A percentile compares a stretch with the other conserved stretches of the same genome.
These are phyloP conservation scores for Mormoops blainvillei DNA, from an alignment of 2,113 vertebrate genomes.

Conservation along the genomic window DNA sequence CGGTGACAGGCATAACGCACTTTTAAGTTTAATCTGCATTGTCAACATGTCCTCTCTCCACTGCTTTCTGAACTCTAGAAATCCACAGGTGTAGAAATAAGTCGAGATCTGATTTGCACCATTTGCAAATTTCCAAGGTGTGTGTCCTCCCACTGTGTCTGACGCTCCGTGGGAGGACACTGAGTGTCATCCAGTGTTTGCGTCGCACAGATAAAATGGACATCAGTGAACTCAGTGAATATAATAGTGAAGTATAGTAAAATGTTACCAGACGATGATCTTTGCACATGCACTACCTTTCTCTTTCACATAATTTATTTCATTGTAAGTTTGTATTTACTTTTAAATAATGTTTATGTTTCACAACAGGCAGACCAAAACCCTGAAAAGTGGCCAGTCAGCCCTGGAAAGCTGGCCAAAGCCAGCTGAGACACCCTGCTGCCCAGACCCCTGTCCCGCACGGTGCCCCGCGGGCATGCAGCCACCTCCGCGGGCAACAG, in stretches of 20 bases:
- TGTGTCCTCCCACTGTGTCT: not conserved
- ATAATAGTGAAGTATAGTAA: not conserved
- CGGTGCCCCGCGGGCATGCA: too few relatives aligned
- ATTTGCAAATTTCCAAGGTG: not conserved
- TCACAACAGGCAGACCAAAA: not conserved
- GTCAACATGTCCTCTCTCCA: not conserved
- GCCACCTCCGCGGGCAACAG: fast-evolving
- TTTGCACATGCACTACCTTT: not conserved
- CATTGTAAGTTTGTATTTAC: not conserved
- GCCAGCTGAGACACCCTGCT: not conserved
- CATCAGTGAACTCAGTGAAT: not conserved
- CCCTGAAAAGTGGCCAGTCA: not conserved
- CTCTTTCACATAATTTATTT: not conserved
- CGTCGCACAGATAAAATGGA: not conserved
- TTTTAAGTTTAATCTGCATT: not conserved
- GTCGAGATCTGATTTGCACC: not conserved
- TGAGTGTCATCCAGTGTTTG: not conserved
- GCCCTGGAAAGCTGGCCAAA: not conserved
- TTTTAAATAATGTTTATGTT: not conserved
- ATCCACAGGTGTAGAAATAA: not conserved
- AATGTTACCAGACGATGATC: not conserved
- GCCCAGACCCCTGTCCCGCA: too few relatives aligned
- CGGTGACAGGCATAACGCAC: fast-evolving
- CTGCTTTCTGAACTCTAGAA: not conserved
- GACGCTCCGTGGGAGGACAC: not conserved